Percentiles rank a stretch among this genome's conserved stretches.
Evolutionary conservation across 2,113 vertebrate species (phyloP).

Genomic region (Pseudorhombus dupliciocellatus): DNA sequence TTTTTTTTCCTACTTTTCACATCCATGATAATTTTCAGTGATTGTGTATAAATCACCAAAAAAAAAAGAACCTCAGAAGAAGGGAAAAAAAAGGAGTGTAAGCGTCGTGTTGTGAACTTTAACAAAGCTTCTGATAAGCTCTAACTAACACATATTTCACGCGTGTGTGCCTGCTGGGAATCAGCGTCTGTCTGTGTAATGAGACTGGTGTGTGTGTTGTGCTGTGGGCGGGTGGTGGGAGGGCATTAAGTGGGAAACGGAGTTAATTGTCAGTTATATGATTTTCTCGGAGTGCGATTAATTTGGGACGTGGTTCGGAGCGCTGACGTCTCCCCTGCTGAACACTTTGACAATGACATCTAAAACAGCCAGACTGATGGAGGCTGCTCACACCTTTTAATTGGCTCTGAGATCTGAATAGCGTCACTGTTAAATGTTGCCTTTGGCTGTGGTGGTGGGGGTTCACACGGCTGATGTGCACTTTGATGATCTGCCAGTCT

Average conservation of each 20-base stretch:
- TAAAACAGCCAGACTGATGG: constrained; percentile 10
- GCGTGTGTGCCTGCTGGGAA: constrained; percentile 47
- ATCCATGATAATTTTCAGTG: constrained; percentile 17
- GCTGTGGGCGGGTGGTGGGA: background rate
- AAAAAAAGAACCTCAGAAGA: background rate
- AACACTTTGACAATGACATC: constrained; percentile 26
- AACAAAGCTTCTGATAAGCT: constrained; percentile 20
- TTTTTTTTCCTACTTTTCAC: constrained; percentile 3
- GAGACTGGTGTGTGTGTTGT: constrained; percentile 22
- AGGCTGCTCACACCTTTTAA: constrained; percentile 58
- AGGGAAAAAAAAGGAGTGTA: background rate
- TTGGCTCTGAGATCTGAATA: constrained; percentile 46
- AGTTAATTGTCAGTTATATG: constrained; percentile 59
- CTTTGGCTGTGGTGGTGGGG: background rate
- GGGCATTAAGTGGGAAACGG: constrained; percentile 30
- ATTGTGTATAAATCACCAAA: constrained; percentile 16
- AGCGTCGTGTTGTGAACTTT: constrained; percentile 20
- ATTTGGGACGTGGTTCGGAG: constrained; percentile 51
- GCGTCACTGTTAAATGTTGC: constrained; percentile 28
- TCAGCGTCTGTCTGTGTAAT: constrained; percentile 43
- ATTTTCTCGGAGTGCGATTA: constrained; percentile 51
- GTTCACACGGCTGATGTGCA: background rate
- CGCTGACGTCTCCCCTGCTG: constrained; percentile 16
- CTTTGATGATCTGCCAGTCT: constrained; percentile 5
- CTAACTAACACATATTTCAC: constrained; percentile 44